These are phyloP conservation scores for Alviniconcha marisindica DNA, from an alignment of 1,140 invertebrate species.

Conservation along the genomic window DNA sequence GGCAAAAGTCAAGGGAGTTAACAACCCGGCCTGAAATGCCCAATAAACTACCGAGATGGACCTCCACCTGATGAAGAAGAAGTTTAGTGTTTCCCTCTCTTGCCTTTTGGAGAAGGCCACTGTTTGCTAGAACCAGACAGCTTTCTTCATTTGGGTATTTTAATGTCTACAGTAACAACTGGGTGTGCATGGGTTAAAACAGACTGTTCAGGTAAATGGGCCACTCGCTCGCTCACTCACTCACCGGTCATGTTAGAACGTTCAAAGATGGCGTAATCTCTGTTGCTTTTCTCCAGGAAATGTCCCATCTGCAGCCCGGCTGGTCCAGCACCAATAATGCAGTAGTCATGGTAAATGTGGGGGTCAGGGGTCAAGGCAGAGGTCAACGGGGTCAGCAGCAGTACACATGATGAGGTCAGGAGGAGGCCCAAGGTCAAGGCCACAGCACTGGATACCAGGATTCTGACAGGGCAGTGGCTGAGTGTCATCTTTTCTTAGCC, in stretches of 20 bases:
- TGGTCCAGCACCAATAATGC: slow-evolving; percentile 77
- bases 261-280: slow-evolving; percentile 77
- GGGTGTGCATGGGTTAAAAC: too few relatives aligned
- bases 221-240: not conserved
- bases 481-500: slow-evolving; percentile 23
- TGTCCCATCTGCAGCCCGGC: slow-evolving; percentile 77
- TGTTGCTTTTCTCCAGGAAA: slow-evolving; percentile 68
- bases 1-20: too few relatives aligned
- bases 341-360: slow-evolving; percentile 72
- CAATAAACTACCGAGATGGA: too few relatives aligned
- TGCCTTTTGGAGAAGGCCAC: too few relatives aligned
- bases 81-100: too few relatives aligned
- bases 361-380: slow-evolving; percentile 25
- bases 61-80: too few relatives aligned
- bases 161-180: too few relatives aligned
- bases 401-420: slow-evolving; percentile 16
- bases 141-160: too few relatives aligned
- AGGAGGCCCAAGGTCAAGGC: slow-evolving; percentile 41
- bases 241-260: slow-evolving; percentile 75
- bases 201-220: too few relatives aligned
- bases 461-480: not conserved
- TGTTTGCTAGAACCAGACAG: too few relatives aligned
- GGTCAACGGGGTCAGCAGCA: slow-evolving; percentile 27
- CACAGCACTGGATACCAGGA: slow-evolving; percentile 12
- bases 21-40: too few relatives aligned